Base-by-base conservation (phyloP, 2,113 vertebrate genomes). In the Platysternon megacephalum region DNA sequence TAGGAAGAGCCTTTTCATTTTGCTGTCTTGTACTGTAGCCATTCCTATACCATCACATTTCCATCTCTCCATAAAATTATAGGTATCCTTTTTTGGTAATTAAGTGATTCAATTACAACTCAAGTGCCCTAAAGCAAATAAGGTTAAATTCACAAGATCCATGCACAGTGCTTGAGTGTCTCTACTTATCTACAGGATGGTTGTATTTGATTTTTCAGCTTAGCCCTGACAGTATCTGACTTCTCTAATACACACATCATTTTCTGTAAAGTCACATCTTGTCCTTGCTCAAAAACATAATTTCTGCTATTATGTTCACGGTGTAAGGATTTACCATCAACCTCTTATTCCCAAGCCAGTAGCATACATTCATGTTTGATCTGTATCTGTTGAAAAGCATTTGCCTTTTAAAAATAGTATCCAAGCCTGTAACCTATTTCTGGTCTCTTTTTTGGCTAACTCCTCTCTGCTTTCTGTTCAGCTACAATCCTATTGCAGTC, bases 351-450 rank as follows among this genome's bases (percentile, higher is more conserved):
- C 5, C 2, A 93, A 68, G 14, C 14, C 53, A 81, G 29, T 35
- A 79, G 4, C 74, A 86, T 56, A n/a, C 78, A 52, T 42, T 85
- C 51, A n/a, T 51, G 29, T 61, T 91, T 46, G 74, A 51, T 4
- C 53, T 93, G 28, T 2, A 0, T 91, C 82, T 92, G 58, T 84
- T 78, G 46, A 95, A 94, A 95, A 51, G 49, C 26, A 72, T 49
- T 97, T 87, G 17, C 55, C 42, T 96, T 80, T 93, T 56, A 44
- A 16, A 65, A 94, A 53, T 81, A 79, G 68, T 13, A 91, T 49
- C 42, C 39, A 28, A 89, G 58, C 56, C 80, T 86, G 87, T 91
- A 93, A 93, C 78, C 53, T 82, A n/a, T 21, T 79, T 35, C 51
- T 35, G 84, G 22, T 79, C 90, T 84, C 87, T 93, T 61, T 78